Conservation (phyloP, 2,113 vertebrate species). For the Phrynosoma blainvillii region DNA sequence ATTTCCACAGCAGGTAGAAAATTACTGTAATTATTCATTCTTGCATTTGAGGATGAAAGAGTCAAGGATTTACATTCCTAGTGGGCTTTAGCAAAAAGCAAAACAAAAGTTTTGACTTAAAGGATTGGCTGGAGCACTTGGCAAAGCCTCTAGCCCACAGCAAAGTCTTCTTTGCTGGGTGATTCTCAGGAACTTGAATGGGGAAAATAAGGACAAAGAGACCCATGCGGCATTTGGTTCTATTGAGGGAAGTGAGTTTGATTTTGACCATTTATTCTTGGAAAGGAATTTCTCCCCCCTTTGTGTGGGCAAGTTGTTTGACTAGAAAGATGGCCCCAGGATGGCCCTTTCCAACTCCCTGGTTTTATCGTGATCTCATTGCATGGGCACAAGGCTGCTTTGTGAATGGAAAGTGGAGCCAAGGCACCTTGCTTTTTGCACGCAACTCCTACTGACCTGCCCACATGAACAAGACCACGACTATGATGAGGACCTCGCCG, state of each 20-base stretch:
- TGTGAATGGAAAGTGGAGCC: accelerated
- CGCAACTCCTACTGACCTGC: constrained; percentile 81
- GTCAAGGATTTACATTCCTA: too few species aligned
- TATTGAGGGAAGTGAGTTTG: too few species aligned
- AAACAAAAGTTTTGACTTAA: too few species aligned
- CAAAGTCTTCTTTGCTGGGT: neutral
- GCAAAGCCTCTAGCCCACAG: too few species aligned
- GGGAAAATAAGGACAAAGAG: neutral
- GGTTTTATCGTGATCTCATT: neutral
- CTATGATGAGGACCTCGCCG: constrained; percentile 94
- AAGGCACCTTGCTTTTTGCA: neutral
- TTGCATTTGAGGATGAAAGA: too few species aligned
- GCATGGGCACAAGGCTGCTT: neutral
- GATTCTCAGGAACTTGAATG: neutral
- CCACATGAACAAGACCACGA: constrained; percentile 97
- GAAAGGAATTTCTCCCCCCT: neutral
- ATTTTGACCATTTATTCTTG: neutral
- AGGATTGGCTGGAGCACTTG: too few species aligned
- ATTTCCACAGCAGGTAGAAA: too few species aligned
- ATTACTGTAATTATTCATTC: too few species aligned
- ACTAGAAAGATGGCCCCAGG: neutral
- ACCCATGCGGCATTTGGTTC: neutral
- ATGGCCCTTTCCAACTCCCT: neutral
- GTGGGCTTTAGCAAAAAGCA: too few species aligned
- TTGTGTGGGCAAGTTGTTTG: neutral